Conservation (phyloP, 2,888 invertebrate genomes). For the Lordiphosa andalusiaca region DNA sequence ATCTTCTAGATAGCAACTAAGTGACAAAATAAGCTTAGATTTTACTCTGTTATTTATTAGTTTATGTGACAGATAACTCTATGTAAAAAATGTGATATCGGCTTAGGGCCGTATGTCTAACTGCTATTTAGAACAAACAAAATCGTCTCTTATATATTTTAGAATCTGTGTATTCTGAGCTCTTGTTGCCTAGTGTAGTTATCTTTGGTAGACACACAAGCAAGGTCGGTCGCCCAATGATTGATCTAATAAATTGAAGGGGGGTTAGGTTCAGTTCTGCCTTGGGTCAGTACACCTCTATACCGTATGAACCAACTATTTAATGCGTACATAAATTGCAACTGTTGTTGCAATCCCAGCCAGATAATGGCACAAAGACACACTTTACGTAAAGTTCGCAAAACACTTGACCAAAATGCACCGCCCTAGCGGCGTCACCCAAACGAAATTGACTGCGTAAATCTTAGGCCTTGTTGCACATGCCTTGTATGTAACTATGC, state of each 20-base stretch:
- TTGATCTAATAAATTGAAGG: neutral
- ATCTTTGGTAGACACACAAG: conserved; percentile 8
- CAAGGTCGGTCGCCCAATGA: conserved; percentile 30
- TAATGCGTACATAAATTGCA: conserved; percentile 52
- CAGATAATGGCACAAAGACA: conserved; percentile 49
- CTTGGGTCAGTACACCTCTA: neutral
- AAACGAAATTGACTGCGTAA: conserved; percentile 32
- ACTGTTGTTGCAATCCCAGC: conserved; percentile 4
- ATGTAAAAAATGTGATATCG: no score
- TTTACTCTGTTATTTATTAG: no score
- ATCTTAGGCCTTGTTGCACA: conserved; percentile 23
- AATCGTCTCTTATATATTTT: no score
- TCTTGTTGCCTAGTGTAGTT: neutral
- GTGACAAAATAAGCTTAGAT: no score
- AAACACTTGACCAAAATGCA: conserved; percentile 14
- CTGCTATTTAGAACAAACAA: no score
- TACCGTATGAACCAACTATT: neutral
- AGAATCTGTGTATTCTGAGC: no score
- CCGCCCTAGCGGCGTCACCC: conserved; percentile 46
- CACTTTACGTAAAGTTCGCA: conserved; percentile 47
- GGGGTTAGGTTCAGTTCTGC: neutral
- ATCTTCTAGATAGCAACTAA: no score
- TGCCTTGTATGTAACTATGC: conserved; percentile 16
- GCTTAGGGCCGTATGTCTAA: no score
- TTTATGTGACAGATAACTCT: no score